Conservation (phyloP, 2,888 invertebrate species). For the Macrophya annulata region DNA sequence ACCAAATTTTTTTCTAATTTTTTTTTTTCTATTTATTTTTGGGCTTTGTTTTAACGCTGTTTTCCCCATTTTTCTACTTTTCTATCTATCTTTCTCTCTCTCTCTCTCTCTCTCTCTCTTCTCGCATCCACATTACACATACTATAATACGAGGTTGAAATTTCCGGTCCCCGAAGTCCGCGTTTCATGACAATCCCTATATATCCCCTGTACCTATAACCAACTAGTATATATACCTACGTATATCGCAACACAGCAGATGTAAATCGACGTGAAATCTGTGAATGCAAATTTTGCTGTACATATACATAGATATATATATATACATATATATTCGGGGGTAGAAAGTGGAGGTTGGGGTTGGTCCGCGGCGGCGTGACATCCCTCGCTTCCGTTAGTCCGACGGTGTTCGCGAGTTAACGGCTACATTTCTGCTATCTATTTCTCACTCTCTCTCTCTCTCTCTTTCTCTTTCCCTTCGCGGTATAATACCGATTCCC, state of each 20-base stretch:
- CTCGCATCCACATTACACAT: neutral
- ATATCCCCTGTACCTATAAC: neutral
- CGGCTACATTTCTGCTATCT: constrained; percentile 51
- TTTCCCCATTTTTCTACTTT: too few species aligned
- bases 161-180: neutral
- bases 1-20: too few species aligned
- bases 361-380: neutral
- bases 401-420: constrained; percentile 52
- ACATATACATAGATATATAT: neutral
- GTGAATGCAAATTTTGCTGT: constrained; percentile 23
- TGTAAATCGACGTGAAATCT: constrained; percentile 34
- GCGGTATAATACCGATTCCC: too few species aligned
- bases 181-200: neutral
- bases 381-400: constrained; percentile 47
- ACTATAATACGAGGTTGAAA: neutral
- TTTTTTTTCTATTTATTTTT: too few species aligned
- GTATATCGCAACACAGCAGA: neutral
- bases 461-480: constrained; percentile 34
- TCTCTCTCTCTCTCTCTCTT: neutral
- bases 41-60: too few species aligned
- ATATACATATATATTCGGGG: neutral
- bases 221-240: neutral
- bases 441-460: constrained; percentile 50
- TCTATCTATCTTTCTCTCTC: neutral
- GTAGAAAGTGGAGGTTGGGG: neutral